Conservation (phyloP, 2,888 invertebrate species). For the Aphodius sticticus region DNA sequence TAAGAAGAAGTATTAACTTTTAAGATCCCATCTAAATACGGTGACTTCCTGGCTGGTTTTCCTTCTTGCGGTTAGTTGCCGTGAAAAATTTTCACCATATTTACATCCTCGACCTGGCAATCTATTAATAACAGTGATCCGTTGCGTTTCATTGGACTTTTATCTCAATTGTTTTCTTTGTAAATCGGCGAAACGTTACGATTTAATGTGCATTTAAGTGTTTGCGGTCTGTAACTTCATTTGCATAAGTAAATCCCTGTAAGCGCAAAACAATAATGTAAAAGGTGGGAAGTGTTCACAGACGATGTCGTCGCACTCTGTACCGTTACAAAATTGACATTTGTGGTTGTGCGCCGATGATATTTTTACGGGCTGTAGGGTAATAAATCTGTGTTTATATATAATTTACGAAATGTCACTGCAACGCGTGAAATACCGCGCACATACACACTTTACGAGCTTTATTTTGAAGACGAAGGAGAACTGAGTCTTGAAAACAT, state of each 20-base stretch:
- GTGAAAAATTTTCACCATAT: not conserved
- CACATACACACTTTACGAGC: not conserved
- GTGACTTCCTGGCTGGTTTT: not conserved
- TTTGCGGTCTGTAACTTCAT: not conserved
- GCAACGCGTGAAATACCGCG: not conserved
- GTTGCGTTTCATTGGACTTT: not conserved
- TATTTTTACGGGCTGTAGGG: not conserved
- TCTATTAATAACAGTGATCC: not conserved
- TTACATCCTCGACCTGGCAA: not conserved
- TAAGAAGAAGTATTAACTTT: not conserved
- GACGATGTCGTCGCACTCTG: not conserved
- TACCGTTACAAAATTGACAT: not conserved
- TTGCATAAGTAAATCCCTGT: not conserved
- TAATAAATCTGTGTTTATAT: not conserved
- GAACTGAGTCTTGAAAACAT: not conserved
- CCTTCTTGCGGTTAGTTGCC: not conserved
- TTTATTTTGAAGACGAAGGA: not conserved
- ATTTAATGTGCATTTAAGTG: not conserved
- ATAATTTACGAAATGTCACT: conserved; percentile 4
- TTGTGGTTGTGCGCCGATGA: not conserved
- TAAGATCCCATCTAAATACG: not conserved
- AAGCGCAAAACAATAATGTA: not conserved
- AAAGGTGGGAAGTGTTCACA: not conserved
- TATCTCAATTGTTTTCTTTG: not conserved
- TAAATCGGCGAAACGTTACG: not conserved